Percentiles rank a stretch among this genome's conserved stretches.
These are phyloP conservation scores for Tupaia chinensis DNA, from an alignment of 2,113 vertebrate species.

Conservation along the genomic window DNA sequence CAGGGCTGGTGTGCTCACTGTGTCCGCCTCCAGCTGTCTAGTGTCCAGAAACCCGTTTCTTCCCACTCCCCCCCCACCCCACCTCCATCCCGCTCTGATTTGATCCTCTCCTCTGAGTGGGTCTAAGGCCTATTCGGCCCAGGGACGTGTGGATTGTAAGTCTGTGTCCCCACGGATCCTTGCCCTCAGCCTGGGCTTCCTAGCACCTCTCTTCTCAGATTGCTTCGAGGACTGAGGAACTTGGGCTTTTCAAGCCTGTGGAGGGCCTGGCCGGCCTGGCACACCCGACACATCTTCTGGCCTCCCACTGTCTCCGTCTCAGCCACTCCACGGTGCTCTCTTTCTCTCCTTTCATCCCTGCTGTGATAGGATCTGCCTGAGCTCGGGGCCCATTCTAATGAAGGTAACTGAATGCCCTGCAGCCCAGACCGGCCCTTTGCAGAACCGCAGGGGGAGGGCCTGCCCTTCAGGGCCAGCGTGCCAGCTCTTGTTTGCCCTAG, in stretches of 20 bases:
- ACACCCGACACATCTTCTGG: not conserved
- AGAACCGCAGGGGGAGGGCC: constrained; percentile 55
- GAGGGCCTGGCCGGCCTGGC: not conserved
- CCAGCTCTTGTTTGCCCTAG: constrained; percentile 64
- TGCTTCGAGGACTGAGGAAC: not conserved
- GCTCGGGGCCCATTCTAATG: constrained; percentile 78
- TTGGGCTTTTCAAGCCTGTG: rapidly evolving
- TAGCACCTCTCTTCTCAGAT: not conserved
- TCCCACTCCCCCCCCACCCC: rapidly evolving
- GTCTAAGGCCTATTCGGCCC: not conserved
- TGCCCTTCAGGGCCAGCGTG: not conserved
- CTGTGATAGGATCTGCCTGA: constrained; percentile 62
- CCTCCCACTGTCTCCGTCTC: not conserved
- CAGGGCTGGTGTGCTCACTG: not conserved
- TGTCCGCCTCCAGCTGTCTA: not conserved
- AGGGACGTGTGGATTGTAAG: not conserved
- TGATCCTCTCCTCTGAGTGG: not conserved
- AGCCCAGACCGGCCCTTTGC: constrained; percentile 50
- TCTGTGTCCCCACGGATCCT: not conserved
- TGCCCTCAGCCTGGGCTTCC: not conserved
- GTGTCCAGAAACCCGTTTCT: not conserved
- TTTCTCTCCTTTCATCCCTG: constrained; percentile 55
- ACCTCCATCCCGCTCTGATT: not conserved
- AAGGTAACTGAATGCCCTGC: constrained; percentile 77
- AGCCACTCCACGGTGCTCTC: not conserved